A percentile compares a stretch with the other conserved stretches of the same genome.
phyloP scores from a whole-genome alignment of 1,140 invertebrate species.

The Harpegnathos saltator region DNA sequence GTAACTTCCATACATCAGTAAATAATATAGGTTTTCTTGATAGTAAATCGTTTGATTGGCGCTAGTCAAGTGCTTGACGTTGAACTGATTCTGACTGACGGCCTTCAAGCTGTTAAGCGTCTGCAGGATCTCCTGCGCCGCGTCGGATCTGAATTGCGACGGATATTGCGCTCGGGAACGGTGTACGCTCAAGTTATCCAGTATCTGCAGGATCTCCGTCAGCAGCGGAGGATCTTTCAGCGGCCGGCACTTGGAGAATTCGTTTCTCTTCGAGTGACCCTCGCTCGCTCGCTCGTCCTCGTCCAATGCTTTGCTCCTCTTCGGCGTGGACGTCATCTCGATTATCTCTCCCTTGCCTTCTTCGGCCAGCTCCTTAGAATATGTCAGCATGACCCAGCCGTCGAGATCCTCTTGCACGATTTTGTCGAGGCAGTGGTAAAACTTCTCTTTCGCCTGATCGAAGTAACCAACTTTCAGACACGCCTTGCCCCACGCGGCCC shows the following conservation, averaged over 20 bases:
- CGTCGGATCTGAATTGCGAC: conserved; percentile 69
- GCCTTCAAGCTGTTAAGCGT: conserved; percentile 83
- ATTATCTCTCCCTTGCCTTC: conserved; percentile 68
- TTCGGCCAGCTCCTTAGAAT: conserved; percentile 65
- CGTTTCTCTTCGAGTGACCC: conserved; percentile 77
- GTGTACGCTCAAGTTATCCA: conserved; percentile 85
- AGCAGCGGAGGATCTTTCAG: conserved; percentile 88
- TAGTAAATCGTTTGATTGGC: conserved; percentile 85
- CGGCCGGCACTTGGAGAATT: conserved; percentile 84
- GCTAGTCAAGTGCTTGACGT: conserved; percentile 52
- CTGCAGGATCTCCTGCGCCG: conserved; percentile 83
- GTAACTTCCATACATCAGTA: conserved; percentile 90
- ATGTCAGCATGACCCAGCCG: conserved; percentile 79
- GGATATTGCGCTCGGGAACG: conserved; percentile 78
- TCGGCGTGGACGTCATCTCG: background rate
- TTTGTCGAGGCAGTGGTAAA: conserved; percentile 85
- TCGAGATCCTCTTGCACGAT: conserved; percentile 81
- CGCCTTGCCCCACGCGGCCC: conserved; percentile 94
- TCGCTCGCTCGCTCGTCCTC: conserved; percentile 49
- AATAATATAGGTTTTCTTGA: conserved; percentile 91
- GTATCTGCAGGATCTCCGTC: conserved; percentile 89
- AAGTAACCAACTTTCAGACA: conserved; percentile 92
- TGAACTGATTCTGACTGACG: conserved; percentile 80
- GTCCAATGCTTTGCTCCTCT: conserved; percentile 38
- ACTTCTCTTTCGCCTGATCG: conserved; percentile 90